These are phyloP conservation scores for Drosophila tsacasi DNA, from an alignment of 1,140 invertebrate genomes.

Conservation along the genomic window DNA sequence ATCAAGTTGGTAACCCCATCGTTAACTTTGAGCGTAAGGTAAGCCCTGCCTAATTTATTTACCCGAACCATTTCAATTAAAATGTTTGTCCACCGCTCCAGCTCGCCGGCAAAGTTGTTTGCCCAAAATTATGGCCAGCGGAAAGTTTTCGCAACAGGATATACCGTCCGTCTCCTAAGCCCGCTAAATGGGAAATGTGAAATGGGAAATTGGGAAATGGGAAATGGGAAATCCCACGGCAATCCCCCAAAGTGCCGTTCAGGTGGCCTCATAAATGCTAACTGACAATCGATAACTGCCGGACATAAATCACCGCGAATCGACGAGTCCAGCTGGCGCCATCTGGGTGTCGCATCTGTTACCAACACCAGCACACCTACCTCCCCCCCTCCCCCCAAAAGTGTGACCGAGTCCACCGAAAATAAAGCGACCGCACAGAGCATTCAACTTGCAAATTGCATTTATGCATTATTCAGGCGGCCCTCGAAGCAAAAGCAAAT, in stretches of 20 bases:
- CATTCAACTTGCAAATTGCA: constrained; percentile 52
- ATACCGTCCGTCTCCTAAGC: constrained; percentile 13
- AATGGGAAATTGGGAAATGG: constrained; percentile 16
- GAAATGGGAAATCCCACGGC: constrained; percentile 15
- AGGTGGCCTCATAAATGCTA: constrained; percentile 49
- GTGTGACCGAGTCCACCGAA: constrained; percentile 34
- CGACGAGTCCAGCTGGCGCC: constrained; percentile 33
- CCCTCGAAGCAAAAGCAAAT: constrained; percentile 36
- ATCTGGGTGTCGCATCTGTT: constrained; percentile 19
- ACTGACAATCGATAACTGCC: constrained; percentile 45
- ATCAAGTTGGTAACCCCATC: constrained; percentile 1
- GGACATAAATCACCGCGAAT: constrained; percentile 25
- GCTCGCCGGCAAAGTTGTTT: constrained; percentile 24
- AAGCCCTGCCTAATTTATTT: constrained; percentile 23
- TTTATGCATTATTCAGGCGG: constrained; percentile 60
- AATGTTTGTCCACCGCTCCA: constrained; percentile 27
- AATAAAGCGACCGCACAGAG: constrained; percentile 40
- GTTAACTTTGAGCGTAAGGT: neutral
- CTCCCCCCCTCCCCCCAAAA: neutral
- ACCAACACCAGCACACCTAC: too few relatives aligned
- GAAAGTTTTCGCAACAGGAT: constrained; percentile 28
- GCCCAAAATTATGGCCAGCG: constrained; percentile 24
- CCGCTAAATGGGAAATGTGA: constrained; percentile 18
- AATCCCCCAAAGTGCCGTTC: constrained; percentile 44
- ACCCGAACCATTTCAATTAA: constrained; percentile 26